Percentiles rank a stretch among this genome's conserved stretches.
Conservation (phyloP, 64 coral and sea anemone species). For the Dendrophyllia cribrosa region DNA sequence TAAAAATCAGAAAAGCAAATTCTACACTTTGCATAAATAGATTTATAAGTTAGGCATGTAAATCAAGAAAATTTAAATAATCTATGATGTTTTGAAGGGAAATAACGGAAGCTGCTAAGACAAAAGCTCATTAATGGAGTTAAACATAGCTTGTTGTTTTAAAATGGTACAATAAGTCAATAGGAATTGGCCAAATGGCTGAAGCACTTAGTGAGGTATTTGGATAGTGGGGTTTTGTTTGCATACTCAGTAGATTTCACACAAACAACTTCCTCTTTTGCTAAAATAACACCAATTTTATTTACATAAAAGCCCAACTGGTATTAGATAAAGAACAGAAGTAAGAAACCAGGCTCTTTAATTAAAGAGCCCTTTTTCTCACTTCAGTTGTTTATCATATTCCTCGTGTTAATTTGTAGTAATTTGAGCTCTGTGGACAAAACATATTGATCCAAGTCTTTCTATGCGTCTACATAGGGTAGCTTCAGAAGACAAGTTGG, state of each 20-base stretch:
- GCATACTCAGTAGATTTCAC: neutral
- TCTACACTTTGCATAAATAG: neutral
- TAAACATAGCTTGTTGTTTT: neutral
- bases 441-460: neutral
- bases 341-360: neutral
- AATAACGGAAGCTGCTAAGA: neutral
- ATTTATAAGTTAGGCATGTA: neutral
- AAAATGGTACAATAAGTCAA: neutral
- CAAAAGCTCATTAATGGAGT: neutral
- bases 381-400: too few species aligned
- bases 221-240: neutral
- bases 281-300: conserved; percentile 17
- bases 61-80: conserved; percentile 3
- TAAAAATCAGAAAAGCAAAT: conserved; percentile 3
- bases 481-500: too few species aligned
- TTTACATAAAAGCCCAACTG: neutral
- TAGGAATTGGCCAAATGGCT: neutral
- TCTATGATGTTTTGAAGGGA: neutral
- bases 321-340: neutral
- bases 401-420: too few species aligned
- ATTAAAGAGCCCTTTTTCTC: neutral
- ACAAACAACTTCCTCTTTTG: neutral
- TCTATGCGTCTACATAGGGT: neutral
- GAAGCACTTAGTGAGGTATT: neutral
- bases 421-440: neutral